These are phyloP conservation scores for Gari tellinella DNA, from an alignment of 2,888 invertebrate species.

Conservation along the genomic window DNA sequence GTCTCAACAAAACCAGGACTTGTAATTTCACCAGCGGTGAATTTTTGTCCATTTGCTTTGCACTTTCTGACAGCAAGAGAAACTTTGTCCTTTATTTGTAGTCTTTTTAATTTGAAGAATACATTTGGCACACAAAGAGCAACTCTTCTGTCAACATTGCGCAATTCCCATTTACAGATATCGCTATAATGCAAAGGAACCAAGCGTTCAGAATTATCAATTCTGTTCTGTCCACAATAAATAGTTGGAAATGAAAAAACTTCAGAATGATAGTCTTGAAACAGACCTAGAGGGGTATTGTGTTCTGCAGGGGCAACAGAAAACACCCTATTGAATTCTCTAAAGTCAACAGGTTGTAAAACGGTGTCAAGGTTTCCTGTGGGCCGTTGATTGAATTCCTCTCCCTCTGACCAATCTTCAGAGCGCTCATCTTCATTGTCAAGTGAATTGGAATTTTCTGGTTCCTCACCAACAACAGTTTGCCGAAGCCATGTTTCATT, in stretches of 20 bases:
- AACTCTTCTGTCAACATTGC: slow-evolving; percentile 41
- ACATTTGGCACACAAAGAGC: slow-evolving; percentile 30
- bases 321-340: slow-evolving; percentile 37
- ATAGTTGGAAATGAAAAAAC: slow-evolving; percentile 32
- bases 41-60: slow-evolving; percentile 17
- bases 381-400: slow-evolving; percentile 13
- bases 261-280: slow-evolving; percentile 26
- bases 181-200: slow-evolving; percentile 37
- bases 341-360: slow-evolving; percentile 32
- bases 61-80: slow-evolving; percentile 35
- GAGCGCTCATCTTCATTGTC: background rate
- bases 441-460: background rate
- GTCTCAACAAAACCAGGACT: slow-evolving; percentile 33
- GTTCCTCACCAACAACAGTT: background rate
- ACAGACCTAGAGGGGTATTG: slow-evolving; percentile 19
- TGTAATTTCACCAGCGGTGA: slow-evolving; percentile 37
- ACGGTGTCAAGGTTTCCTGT: slow-evolving; percentile 27
- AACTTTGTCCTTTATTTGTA: slow-evolving; percentile 41
- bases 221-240: slow-evolving; percentile 23
- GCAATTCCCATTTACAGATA: slow-evolving; percentile 39
- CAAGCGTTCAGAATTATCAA: slow-evolving; percentile 16
- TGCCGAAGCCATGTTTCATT: slow-evolving; percentile 30
- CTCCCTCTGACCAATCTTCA: slow-evolving; percentile 7
- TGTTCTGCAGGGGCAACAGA: slow-evolving; percentile 36
- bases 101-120: slow-evolving; percentile 37